These are phyloP conservation scores for Drosophila funebris DNA, from an alignment of 1,140 invertebrate genomes.

Conservation along the genomic window DNA sequence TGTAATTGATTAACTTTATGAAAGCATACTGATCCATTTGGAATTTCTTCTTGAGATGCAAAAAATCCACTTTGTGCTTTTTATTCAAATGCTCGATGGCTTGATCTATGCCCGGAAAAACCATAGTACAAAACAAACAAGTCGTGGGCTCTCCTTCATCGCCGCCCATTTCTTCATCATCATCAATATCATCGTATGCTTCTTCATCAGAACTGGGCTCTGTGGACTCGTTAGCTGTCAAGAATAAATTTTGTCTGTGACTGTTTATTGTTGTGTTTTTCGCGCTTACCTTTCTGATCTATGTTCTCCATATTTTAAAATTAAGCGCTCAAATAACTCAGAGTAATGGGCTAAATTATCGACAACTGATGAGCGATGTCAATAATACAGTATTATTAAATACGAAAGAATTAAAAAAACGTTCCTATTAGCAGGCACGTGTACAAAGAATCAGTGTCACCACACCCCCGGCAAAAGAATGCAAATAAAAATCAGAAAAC, in stretches of 20 bases:
- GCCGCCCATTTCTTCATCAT: constrained; percentile 56
- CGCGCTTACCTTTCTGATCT: constrained; percentile 32
- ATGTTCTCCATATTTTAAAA: constrained; percentile 45
- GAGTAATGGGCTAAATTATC: not conserved
- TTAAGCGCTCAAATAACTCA: not conserved
- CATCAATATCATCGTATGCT: constrained; percentile 61
- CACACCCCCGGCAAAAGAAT: not conserved
- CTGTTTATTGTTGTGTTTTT: not conserved
- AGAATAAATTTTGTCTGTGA: not conserved
- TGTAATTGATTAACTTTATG: constrained; percentile 94
- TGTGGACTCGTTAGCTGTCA: not conserved
- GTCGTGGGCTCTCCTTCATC: constrained; percentile 70
- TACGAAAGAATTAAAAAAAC: constrained; percentile 13
- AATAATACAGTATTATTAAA: not conserved
- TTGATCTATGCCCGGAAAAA: constrained; percentile 84
- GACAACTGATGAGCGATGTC: not conserved
- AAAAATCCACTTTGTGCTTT: constrained; percentile 89
- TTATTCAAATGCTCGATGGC: constrained; percentile 86
- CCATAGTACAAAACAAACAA: constrained; percentile 85
- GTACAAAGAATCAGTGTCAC: constrained; percentile 22
- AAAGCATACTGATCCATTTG: constrained; percentile 93
- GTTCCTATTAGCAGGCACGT: constrained; percentile 26
- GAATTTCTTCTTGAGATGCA: constrained; percentile 87
- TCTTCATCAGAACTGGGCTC: constrained; percentile 57
- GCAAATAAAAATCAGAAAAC: not conserved